Percentiles rank a stretch among this genome's conserved stretches.
phyloP scores from a whole-genome alignment of 2,113 vertebrate species.

The Oryzias melastigma region DNA sequence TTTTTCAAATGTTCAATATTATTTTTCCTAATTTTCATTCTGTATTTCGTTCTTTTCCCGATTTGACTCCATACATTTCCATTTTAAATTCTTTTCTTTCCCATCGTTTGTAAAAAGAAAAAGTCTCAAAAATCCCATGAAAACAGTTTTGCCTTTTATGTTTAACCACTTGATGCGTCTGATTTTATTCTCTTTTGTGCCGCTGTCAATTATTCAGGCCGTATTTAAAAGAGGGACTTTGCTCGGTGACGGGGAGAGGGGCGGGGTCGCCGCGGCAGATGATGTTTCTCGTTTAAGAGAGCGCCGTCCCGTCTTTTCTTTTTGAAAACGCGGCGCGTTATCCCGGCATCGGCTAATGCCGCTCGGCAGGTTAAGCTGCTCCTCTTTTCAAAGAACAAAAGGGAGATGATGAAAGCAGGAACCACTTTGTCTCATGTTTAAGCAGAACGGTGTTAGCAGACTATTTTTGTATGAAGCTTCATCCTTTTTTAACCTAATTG shows the following conservation, averaged over 20 bases:
- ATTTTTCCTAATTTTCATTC: too few species aligned
- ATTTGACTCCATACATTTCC: constrained; percentile 14
- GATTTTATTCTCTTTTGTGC: constrained; percentile 38
- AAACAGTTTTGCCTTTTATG: constrained; percentile 59
- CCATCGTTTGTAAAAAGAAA: constrained; percentile 77
- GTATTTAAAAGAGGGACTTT: constrained; percentile 32
- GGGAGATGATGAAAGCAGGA: constrained; percentile 54
- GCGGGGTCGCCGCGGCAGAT: constrained; percentile 2
- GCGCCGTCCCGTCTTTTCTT: constrained; percentile 12
- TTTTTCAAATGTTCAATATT: too few species aligned
- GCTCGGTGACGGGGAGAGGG: neutral
- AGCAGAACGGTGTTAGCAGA: constrained; percentile 47
- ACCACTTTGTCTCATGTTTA: constrained; percentile 37
- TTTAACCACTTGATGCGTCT: constrained; percentile 48
- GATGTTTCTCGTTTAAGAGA: constrained; percentile 9
- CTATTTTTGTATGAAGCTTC: constrained; percentile 62
- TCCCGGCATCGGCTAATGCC: constrained; percentile 39
- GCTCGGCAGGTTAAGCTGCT: constrained; percentile 5
- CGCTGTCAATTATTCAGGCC: constrained; percentile 31
- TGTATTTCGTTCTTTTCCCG: too few species aligned
- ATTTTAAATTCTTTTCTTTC: constrained; percentile 68
- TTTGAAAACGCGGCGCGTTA: constrained; percentile 12
- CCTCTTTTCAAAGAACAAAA: constrained; percentile 39
- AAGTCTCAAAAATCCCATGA: constrained; percentile 64
- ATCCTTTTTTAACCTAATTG: constrained; percentile 42